Evolutionary conservation across 2,113 vertebrate species (phyloP).

Genomic region (Tringa solitaria): DNA sequence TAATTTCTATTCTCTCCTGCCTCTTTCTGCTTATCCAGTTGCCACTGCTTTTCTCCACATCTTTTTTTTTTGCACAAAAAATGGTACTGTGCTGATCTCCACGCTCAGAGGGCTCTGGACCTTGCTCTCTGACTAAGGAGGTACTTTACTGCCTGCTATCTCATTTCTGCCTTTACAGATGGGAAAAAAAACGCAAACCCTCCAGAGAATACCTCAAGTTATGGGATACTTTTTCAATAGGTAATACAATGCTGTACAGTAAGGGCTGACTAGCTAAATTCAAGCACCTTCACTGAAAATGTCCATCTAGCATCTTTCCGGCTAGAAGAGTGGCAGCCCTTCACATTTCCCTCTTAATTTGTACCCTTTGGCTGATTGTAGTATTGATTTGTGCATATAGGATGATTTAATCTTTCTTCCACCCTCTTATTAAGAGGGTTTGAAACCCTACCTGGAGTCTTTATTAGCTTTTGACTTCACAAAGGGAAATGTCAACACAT

Average conservation of each 20-base stretch:
- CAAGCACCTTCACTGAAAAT: not conserved
- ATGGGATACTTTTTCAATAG: not conserved
- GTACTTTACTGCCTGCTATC: not conserved
- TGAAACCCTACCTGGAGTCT: constrained; percentile 42
- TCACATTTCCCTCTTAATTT: constrained; percentile 30
- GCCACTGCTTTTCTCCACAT: not conserved
- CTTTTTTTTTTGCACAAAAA: not conserved
- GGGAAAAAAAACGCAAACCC: not conserved
- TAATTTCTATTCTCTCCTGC: not conserved
- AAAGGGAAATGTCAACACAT: constrained; percentile 32
- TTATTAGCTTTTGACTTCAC: constrained; percentile 46
- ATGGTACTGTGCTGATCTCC: accelerated
- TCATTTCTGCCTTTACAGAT: not conserved
- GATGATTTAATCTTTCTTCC: constrained; percentile 56
- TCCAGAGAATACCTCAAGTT: not conserved
- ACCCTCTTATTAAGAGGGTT: constrained; percentile 15
- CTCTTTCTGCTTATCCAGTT: not conserved
- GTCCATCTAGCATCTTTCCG: not conserved
- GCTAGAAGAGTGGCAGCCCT: not conserved
- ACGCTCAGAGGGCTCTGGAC: not conserved
- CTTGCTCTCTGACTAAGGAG: not conserved
- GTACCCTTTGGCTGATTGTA: constrained; percentile 25
- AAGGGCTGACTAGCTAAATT: not conserved
- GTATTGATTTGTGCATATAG: constrained; percentile 48
- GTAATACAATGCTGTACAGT: not conserved